A percentile compares a stretch with the other conserved stretches of the same genome.
Evolutionary conservation across 2,113 vertebrate genomes (phyloP).

Genomic region (Tinamus guttatus): DNA sequence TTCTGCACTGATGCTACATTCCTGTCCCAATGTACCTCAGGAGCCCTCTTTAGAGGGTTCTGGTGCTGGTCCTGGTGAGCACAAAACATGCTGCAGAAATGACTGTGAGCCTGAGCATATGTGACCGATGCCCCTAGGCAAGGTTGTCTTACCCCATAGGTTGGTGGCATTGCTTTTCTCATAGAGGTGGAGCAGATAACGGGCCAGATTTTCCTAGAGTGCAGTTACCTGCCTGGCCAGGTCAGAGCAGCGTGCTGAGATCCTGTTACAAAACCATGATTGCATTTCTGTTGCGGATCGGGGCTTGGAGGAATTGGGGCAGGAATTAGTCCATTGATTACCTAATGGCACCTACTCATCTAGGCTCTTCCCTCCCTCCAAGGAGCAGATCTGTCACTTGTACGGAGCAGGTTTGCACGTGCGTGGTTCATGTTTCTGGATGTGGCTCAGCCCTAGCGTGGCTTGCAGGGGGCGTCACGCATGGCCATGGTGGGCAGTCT

Average conservation of each 20-base stretch:
- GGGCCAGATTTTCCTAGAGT: background rate
- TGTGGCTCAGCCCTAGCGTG: background rate
- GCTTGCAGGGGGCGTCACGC: background rate
- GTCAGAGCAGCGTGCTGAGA: background rate
- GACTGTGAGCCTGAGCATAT: background rate
- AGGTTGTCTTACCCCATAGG: background rate
- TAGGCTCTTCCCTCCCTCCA: background rate
- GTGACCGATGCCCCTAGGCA: background rate
- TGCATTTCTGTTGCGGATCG: background rate
- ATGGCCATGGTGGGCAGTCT: background rate
- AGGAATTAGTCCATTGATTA: constrained; percentile 34
- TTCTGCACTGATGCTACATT: background rate
- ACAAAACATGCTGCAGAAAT: background rate
- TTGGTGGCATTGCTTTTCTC: background rate
- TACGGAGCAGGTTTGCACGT: background rate
- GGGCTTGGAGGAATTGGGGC: constrained; percentile 26
- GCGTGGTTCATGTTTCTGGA: background rate
- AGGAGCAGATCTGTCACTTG: background rate
- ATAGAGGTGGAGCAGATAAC: background rate
- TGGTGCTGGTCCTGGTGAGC: background rate
- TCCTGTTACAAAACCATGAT: constrained; percentile 33
- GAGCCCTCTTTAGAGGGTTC: background rate
- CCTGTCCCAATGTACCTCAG: background rate
- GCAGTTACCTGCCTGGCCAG: background rate
- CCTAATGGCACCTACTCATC: background rate